A percentile compares a stretch with the other conserved stretches of the same genome.
phyloP scores from a whole-genome alignment of 2,113 vertebrate species.

The Oryzias melastigma region DNA sequence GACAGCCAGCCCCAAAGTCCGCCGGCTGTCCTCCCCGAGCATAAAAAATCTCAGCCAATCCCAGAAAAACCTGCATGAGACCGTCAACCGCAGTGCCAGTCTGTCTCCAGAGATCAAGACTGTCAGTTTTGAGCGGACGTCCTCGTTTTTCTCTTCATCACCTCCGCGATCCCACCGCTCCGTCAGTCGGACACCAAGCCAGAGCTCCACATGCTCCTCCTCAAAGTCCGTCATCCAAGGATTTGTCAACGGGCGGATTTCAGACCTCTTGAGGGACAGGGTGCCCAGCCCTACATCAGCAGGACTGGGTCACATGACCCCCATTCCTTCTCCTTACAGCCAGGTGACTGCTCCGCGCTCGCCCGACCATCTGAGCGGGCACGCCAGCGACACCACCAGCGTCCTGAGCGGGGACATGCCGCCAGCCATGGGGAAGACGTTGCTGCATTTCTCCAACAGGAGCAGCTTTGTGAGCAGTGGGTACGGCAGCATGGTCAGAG shows the following conservation, averaged over 20 bases:
- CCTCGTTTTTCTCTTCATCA: slow-evolving; percentile 59
- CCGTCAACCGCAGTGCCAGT: slow-evolving; percentile 84
- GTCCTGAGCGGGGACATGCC: slow-evolving; percentile 95
- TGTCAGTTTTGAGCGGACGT: slow-evolving; percentile 71
- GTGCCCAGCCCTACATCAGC: slow-evolving; percentile 55
- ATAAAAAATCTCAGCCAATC: slow-evolving; percentile 88
- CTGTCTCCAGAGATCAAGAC: slow-evolving; percentile 84
- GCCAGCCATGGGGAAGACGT: slow-evolving; percentile 95
- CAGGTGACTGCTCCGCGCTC: slow-evolving; percentile 88
- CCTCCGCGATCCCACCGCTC: slow-evolving; percentile 87
- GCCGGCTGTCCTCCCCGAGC: slow-evolving; percentile 83
- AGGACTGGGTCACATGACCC: slow-evolving; percentile 45
- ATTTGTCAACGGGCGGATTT: slow-evolving; percentile 84
- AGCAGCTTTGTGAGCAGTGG: slow-evolving; percentile 87
- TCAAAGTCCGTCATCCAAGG: slow-evolving; percentile 83
- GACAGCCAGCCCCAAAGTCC: slow-evolving; percentile 85
- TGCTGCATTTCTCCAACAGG: slow-evolving; percentile 90
- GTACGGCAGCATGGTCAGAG: slow-evolving; percentile 92
- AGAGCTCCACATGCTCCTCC: slow-evolving; percentile 71
- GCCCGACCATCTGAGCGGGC: slow-evolving; percentile 89
- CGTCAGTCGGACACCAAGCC: slow-evolving; percentile 83
- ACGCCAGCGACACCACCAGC: slow-evolving; percentile 94
- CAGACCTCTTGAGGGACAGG: slow-evolving; percentile 82
- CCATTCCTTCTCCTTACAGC: slow-evolving; percentile 92
- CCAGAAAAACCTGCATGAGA: slow-evolving; percentile 85